Base-by-base conservation (phyloP, 1,140 invertebrate genomes). In the Phymastichus coffea region DNA sequence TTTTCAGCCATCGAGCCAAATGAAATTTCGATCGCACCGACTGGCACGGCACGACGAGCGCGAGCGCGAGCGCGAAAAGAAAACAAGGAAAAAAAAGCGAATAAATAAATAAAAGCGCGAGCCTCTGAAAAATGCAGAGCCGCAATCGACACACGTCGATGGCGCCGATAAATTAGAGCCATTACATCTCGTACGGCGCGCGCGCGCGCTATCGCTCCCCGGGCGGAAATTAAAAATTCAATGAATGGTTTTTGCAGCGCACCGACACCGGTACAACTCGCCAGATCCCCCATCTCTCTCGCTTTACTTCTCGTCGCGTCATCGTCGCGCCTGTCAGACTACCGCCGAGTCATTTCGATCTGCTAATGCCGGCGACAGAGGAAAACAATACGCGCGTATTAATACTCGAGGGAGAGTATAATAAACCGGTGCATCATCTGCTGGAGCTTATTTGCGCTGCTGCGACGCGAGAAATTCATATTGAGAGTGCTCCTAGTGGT, bases 301-400 rank as follows among this genome's bases (percentile, higher is more conserved):
- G n/a, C 6, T 33, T 33, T 48, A 17, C 20, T 48, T 48, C 4
- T 4, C 20, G 25, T 17, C 20, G 14, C n/a, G 40, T 46, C 40
- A 46, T 9, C 41, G 30, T 38, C 19, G n/a, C 25, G n/a, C 46
- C n/a, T n/a, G n/a, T n/a, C n/a, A n/a, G 9, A 48, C 19, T 48
- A 19, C 22, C 28, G 28, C 46, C 28, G 28, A 48, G n/a, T 48
- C 46, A 48, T 30, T 48, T 9, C 30, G 30, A 35, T 35, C 15
- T 7, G 17, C 28, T 9, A 9, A 19, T 1, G 26, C 19, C 23
- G 1, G n/a, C n/a, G n/a, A n/a, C n/a, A n/a, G n/a, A n/a, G n/a
- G n/a, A n/a, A n/a, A n/a, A n/a, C n/a, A n/a, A n/a, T 12, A n/a
- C 47, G 30, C 26, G 33, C 15, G 30, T 54, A 54, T 54, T 43